Evolutionary conservation across 1,140 invertebrate genomes (phyloP).

Genomic region (Orius laevigatus): DNA sequence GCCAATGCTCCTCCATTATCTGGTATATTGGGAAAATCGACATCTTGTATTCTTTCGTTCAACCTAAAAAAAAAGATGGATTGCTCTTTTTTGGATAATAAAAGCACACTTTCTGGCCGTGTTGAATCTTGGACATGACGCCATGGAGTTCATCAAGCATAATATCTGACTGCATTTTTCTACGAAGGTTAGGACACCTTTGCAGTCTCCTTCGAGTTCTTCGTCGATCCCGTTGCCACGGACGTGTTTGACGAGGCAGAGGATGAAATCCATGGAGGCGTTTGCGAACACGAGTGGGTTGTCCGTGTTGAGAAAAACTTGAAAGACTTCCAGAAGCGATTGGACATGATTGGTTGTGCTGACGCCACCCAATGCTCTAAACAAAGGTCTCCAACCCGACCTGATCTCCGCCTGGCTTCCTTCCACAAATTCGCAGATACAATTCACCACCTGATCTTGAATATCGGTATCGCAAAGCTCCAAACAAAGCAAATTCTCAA

Average conservation of each 20-base stretch:
- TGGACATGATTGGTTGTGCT: constrained; percentile 39
- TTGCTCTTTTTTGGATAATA: too few species aligned
- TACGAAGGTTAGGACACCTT: constrained; percentile 71
- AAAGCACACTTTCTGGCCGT: constrained; percentile 35
- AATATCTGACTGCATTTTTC: constrained; percentile 72
- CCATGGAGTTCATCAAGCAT: constrained; percentile 86
- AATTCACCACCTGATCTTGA: constrained; percentile 79
- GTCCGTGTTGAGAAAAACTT: constrained; percentile 79
- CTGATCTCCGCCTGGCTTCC: constrained; percentile 79
- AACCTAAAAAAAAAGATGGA: not conserved
- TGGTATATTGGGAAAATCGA: not conserved
- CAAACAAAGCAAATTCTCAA: constrained; percentile 82
- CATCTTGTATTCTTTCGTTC: not conserved
- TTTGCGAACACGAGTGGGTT: constrained; percentile 86
- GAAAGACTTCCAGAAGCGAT: constrained; percentile 78
- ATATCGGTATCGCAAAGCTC: constrained; percentile 84
- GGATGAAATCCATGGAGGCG: constrained; percentile 80
- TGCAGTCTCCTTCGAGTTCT: constrained; percentile 38
- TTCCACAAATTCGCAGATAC: constrained; percentile 89
- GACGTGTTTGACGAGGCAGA: constrained; percentile 62
- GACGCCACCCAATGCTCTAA: constrained; percentile 74
- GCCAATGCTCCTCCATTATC: constrained; percentile 12
- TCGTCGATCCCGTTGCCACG: constrained; percentile 32
- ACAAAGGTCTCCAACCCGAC: constrained; percentile 84
- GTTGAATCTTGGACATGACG: constrained; percentile 82